A percentile compares a stretch with the other conserved stretches of the same genome.
Conservation (phyloP, 2,888 invertebrate species). For the Diaprepes abbreviatus region DNA sequence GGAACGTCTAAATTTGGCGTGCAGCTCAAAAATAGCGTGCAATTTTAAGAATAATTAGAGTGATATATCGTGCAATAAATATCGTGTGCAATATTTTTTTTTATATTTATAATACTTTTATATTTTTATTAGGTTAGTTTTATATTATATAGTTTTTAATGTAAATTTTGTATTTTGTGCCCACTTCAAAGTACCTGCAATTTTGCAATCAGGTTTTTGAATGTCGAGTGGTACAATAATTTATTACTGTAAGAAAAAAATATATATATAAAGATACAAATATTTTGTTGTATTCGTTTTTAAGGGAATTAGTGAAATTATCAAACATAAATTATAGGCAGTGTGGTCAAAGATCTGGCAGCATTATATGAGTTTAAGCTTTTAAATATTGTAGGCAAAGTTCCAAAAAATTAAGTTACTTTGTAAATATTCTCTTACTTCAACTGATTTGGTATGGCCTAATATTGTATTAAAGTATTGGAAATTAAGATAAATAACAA, state of each 20-base stretch:
- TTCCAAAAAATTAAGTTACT: too few species aligned
- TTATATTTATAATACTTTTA: not conserved
- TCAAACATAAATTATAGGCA: too few species aligned
- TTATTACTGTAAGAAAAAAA: not conserved
- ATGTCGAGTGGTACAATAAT: conserved; percentile 4
- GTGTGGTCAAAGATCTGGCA: too few species aligned
- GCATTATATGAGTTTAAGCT: too few species aligned
- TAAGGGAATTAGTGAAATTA: too few species aligned
- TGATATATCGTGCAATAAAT: conserved; percentile 40
- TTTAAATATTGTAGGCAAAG: too few species aligned
- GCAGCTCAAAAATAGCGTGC: conserved; percentile 13
- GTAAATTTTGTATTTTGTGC: conserved; percentile 34
- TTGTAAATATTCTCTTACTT: too few species aligned
- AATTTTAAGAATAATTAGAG: conserved; percentile 24
- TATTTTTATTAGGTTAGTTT: not conserved
- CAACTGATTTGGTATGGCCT: too few species aligned
- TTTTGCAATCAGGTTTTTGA: conserved; percentile 29
- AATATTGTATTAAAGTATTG: too few species aligned
- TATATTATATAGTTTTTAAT: conserved; percentile 1
- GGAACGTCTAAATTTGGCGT: not conserved
- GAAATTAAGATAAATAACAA: too few species aligned
- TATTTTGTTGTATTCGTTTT: too few species aligned
- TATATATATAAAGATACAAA: too few species aligned
- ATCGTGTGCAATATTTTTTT: conserved; percentile 36
- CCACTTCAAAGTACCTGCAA: conserved; percentile 45